Conservation (phyloP, 2,113 vertebrate genomes). For the Raja brachyura region DNA sequence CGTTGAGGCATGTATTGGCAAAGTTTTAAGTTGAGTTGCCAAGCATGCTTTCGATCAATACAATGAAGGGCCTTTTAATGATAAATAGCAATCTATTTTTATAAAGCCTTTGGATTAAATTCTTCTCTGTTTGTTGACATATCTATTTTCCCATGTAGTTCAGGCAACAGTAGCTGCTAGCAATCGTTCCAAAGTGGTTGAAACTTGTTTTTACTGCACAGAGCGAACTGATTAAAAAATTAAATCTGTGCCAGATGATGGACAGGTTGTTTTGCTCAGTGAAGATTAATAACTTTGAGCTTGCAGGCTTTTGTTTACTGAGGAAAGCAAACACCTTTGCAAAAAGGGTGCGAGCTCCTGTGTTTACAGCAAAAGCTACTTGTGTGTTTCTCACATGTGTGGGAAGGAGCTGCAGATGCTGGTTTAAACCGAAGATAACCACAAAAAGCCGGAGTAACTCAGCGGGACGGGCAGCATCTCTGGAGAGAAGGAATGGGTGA, state of each 20-base stretch:
- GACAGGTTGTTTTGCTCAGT: not conserved
- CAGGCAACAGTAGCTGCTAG: not conserved
- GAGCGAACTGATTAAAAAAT: not conserved
- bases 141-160: conserved; percentile 20
- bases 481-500: too few species aligned
- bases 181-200: not conserved
- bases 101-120: not conserved
- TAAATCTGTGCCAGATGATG: not conserved
- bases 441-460: too few species aligned
- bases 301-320: not conserved
- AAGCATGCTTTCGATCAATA: not conserved
- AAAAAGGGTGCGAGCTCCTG: not conserved
- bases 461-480: too few species aligned
- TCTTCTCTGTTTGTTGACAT: not conserved
- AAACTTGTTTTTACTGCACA: conserved; percentile 28
- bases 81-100: conserved; percentile 3
- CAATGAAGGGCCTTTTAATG: not conserved
- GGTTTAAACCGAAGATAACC: too few species aligned
- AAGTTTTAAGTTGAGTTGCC: not conserved
- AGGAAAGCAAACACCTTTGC: not conserved
- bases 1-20: not conserved
- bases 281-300: not conserved
- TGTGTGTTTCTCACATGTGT: not conserved
- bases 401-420: too few species aligned
- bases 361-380: too few species aligned